phyloP scores from a whole-genome alignment of 1,140 invertebrate genomes.

The Pygmarrhopalites habei region DNA sequence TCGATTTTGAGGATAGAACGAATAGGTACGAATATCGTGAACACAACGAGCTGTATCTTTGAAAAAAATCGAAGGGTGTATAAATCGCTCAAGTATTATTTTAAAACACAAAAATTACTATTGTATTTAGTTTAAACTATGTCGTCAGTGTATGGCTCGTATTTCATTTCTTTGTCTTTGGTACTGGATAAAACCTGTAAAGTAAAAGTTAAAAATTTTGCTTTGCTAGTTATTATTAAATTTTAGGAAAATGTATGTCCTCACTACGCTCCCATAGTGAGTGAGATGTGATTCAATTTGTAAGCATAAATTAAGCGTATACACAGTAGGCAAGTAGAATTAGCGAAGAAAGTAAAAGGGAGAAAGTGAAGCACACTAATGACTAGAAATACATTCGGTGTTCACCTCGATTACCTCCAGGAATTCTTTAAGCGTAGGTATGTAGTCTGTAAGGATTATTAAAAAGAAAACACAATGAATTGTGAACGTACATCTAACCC shows the following conservation, averaged over 20 bases:
- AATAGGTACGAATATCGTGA: too few relatives aligned
- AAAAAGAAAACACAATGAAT: too few relatives aligned
- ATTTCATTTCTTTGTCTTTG: slow-evolving; percentile 5
- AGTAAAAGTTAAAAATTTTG: not conserved
- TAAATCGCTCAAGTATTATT: too few relatives aligned
- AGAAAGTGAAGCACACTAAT: not conserved
- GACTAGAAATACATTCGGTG: not conserved
- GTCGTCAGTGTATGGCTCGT: slow-evolving; percentile 28
- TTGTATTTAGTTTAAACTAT: slow-evolving; percentile 23
- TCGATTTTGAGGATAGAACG: too few relatives aligned
- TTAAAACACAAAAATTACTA: too few relatives aligned
- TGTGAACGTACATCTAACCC: too few relatives aligned
- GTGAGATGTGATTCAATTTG: not conserved
- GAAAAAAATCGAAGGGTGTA: too few relatives aligned
- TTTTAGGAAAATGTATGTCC: slow-evolving; percentile 1
- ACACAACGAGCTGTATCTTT: too few relatives aligned
- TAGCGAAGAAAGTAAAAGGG: not conserved
- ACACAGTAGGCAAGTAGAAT: not conserved
- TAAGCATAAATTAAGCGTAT: not conserved
- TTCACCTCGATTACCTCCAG: slow-evolving; percentile 1
- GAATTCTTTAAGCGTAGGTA: slow-evolving; percentile 16
- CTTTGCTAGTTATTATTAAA: not conserved
- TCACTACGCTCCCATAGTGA: not conserved
- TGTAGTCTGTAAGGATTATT: too few relatives aligned
- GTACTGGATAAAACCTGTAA: not conserved